Evolutionary conservation across 2,113 vertebrate species (phyloP), one percentile per base, ranked within the genome.

Genomic region (Osmerus mordax): DNA sequence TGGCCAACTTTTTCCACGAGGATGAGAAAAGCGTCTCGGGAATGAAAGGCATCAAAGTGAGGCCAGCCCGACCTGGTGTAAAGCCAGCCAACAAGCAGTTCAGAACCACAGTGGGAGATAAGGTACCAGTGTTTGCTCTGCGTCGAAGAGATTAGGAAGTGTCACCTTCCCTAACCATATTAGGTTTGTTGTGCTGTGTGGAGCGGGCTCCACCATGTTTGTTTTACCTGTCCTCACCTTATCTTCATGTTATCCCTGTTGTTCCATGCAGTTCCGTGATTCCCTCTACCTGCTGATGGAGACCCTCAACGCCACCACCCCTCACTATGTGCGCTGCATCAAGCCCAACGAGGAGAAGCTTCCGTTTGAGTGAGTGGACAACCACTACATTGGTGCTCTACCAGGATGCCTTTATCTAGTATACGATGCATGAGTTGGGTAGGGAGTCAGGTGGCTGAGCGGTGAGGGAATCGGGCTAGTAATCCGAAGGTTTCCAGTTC

Each of bases 241-340:
- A 47, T 47, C 41, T 47, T 47, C 9, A 2, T 7, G 41, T 47
- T 47, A 12, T 47, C 51, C 6, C 12, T 36, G 19, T 59, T 12
- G 70, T 72, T 80, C 69, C 1, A 76, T 80, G 84, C 71, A 99
- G 97, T 99, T 99, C 85, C 89, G 94, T 76, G 95, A 84, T 84
- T 99, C 97, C 61, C 88, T 99, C 65, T 95, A 92, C 71, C 84
- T 98, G 6, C 93, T 99, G 47, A 99, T 99, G 97, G 94, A 90
- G 78, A 99, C 97, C 0, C 94, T 99, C 28, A 98, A 98, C 1
- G 93, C 94, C 1, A 99, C 97, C 67, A 99, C 95, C 0, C 97
- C 97, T 69, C 97, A 99, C 79, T 99, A 99, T 0, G 97, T 99
- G 0, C 93, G 97, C 21, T 99, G 97, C 87, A 96, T 99, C 86